Conservation (phyloP, 1,140 invertebrate genomes). For the Neotoxoptera formosana region DNA sequence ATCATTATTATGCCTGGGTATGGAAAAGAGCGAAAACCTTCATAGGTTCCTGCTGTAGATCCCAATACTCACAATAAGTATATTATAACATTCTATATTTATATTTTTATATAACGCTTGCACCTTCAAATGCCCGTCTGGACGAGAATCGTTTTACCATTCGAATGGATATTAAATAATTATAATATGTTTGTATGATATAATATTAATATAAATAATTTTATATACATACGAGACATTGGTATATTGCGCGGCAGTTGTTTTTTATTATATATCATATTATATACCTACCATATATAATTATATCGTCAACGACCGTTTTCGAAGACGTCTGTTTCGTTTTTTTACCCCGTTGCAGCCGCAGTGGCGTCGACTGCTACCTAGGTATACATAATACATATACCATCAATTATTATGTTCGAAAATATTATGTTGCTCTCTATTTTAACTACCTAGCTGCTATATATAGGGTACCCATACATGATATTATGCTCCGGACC, state of each 20-base stretch:
- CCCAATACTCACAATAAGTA: not conserved
- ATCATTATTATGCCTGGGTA: not conserved
- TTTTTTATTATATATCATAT: constrained; percentile 4
- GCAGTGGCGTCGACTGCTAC: not conserved
- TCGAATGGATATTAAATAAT: not conserved
- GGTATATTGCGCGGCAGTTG: not conserved
- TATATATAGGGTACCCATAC: not conserved
- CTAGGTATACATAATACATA: not conserved
- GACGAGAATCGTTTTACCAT: not conserved
- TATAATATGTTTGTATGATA: not conserved
- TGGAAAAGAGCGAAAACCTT: not conserved
- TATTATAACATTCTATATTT: not conserved
- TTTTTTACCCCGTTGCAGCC: not conserved
- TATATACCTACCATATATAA: not conserved
- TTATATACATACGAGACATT: not conserved
- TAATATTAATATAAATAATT: not conserved
- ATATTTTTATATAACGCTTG: not conserved
- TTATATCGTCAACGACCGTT: not conserved
- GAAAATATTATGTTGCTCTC: not conserved
- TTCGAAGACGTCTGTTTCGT: not conserved
- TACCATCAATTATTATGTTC: constrained; percentile 18
- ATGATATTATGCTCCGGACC: not conserved
- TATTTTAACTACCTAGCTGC: not conserved
- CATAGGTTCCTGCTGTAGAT: not conserved
- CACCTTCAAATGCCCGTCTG: not conserved